phyloP scores from a whole-genome alignment of 2,888 invertebrate species.

The Neuroscelio doddi region DNA sequence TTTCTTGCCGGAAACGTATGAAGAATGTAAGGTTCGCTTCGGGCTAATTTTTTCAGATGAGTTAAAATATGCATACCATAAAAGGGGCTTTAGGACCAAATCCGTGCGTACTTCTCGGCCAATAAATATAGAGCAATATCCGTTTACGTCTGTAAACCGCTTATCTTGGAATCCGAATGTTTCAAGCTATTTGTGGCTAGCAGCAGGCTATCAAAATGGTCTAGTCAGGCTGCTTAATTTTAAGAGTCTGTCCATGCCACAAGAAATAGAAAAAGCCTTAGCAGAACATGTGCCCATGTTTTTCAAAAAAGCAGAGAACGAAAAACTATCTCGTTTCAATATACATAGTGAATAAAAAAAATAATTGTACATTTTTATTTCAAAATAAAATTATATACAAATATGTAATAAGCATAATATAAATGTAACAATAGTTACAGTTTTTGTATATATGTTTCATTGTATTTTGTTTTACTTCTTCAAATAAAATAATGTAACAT shows the following conservation, averaged over 20 bases:
- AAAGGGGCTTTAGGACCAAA: slow-evolving; percentile 24
- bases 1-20: slow-evolving; percentile 63
- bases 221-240: slow-evolving; percentile 67
- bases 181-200: slow-evolving; percentile 71
- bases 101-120: slow-evolving; percentile 33
- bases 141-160: slow-evolving; percentile 67
- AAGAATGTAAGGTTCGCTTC: slow-evolving; percentile 62
- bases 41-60: slow-evolving; percentile 66
- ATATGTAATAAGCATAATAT: too few relatives aligned
- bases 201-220: slow-evolving; percentile 72
- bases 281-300: slow-evolving; percentile 23
- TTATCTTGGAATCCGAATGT: slow-evolving; percentile 73
- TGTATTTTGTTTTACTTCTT: too few relatives aligned
- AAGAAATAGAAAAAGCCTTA: slow-evolving; percentile 48
- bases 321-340: background rate
- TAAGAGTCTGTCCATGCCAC: slow-evolving; percentile 49
- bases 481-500: too few relatives aligned
- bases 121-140: slow-evolving; percentile 64
- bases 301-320: slow-evolving; percentile 22
- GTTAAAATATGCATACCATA: slow-evolving; percentile 27
- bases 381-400: too few relatives aligned
- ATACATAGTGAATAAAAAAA: too few relatives aligned
- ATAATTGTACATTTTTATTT: too few relatives aligned
- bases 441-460: too few relatives aligned
- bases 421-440: too few relatives aligned